phyloP scores from a whole-genome alignment of 1,140 invertebrate species.

The Antheraea pernyi region DNA sequence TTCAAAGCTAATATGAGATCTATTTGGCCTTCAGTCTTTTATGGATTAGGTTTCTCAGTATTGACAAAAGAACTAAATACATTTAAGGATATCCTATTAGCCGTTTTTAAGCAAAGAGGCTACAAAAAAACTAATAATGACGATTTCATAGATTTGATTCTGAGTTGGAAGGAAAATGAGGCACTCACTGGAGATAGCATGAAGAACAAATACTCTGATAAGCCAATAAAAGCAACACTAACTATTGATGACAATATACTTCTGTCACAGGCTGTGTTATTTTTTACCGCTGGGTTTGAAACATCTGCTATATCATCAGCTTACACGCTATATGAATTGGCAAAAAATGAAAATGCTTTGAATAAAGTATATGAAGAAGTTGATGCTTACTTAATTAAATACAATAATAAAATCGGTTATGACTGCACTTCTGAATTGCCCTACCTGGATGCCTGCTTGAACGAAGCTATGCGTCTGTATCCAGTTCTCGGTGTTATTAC shows the following conservation, averaged over 20 bases:
- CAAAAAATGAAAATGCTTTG: conserved; percentile 77
- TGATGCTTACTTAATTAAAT: conserved; percentile 45
- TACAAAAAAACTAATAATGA: conserved; percentile 24
- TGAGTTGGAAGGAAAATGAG: conserved; percentile 28
- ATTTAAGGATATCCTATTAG: conserved; percentile 3
- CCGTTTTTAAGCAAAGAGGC: conserved; percentile 12
- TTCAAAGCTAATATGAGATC: conserved; percentile 2
- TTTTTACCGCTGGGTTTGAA: conserved; percentile 82
- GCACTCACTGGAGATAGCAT: conserved; percentile 27
- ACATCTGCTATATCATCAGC: conserved; percentile 69
- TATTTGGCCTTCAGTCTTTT: conserved; percentile 43
- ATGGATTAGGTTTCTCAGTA: conserved; percentile 25
- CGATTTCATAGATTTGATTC: conserved; percentile 37
- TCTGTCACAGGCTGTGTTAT: conserved; percentile 82
- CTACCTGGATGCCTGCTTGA: conserved; percentile 43
- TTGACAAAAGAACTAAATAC: conserved; percentile 27
- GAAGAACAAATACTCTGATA: conserved; percentile 72
- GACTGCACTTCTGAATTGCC: conserved; percentile 66
- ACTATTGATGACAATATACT: conserved; percentile 72
- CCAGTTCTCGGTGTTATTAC: conserved; percentile 42
- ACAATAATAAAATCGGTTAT: conserved; percentile 57
- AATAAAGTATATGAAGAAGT: conserved; percentile 79
- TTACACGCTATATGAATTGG: conserved; percentile 77
- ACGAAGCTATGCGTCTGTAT: conserved; percentile 53
- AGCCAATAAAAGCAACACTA: conserved; percentile 42